Evolutionary conservation across 2,113 vertebrate genomes (phyloP).

Genomic region (Menura novaehollandiae): DNA sequence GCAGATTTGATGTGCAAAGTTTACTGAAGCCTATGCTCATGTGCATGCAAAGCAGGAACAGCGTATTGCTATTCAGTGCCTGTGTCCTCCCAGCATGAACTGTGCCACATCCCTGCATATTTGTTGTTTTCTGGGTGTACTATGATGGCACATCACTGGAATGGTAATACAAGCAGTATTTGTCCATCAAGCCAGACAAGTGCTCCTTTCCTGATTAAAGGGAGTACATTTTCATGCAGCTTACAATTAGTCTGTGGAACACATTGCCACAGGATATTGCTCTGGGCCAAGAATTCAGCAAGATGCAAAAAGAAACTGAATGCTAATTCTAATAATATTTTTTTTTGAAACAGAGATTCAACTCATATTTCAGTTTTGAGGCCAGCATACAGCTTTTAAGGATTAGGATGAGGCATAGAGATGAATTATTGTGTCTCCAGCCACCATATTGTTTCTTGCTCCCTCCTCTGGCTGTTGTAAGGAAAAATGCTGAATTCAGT

Average conservation of each 20-base stretch:
- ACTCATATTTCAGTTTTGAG: background rate
- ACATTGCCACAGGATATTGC: background rate
- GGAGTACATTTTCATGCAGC: conserved; percentile 13
- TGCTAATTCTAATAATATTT: conserved; percentile 10
- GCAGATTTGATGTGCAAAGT: background rate
- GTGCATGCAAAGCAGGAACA: background rate
- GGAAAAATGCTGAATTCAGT: background rate
- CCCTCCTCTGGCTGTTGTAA: background rate
- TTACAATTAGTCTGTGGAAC: conserved; percentile 33
- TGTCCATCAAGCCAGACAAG: conserved; percentile 19
- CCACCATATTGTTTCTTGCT: background rate
- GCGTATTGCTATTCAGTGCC: background rate
- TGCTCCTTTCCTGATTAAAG: background rate
- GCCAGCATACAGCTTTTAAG: background rate
- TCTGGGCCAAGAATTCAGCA: background rate
- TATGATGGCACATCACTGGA: background rate
- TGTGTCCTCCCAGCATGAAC: background rate
- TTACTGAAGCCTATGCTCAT: background rate
- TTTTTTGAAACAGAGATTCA: background rate
- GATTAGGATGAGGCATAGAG: background rate
- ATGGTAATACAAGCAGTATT: conserved; percentile 22
- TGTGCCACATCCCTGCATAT: background rate
- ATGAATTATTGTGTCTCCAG: background rate
- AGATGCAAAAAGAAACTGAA: background rate
- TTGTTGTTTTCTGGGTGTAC: background rate